Conservation (phyloP, 2,888 invertebrate genomes). For the Nomada ferruginata region DNA sequence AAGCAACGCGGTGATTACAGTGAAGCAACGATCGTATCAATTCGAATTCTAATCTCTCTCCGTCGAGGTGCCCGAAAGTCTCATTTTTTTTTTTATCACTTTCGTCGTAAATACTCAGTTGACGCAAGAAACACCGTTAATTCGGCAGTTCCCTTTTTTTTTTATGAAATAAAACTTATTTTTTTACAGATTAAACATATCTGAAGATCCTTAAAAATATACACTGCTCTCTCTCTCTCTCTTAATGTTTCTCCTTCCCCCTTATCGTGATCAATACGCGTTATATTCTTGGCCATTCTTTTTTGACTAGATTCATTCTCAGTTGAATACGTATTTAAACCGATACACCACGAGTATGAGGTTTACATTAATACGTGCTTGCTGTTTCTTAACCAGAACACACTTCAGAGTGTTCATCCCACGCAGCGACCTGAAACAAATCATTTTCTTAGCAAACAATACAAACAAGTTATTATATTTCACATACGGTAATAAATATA, state of each 20-base stretch:
- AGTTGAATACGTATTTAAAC: conserved; percentile 65
- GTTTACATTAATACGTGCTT: conserved; percentile 27
- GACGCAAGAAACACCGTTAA: conserved; percentile 27
- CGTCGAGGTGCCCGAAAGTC: conserved; percentile 9
- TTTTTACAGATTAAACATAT: conserved; percentile 63
- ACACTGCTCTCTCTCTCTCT: conserved; percentile 55
- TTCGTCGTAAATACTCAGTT: conserved; percentile 34
- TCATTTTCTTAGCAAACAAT: conserved; percentile 9
- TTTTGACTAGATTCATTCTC: conserved; percentile 83
- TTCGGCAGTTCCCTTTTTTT: conserved; percentile 21
- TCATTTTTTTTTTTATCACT: conserved; percentile 9
- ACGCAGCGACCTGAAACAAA: conserved; percentile 89
- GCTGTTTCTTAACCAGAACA: conserved; percentile 88
- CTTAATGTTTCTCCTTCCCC: conserved; percentile 45
- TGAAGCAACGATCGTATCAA: conserved; percentile 59
- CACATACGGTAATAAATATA: background rate
- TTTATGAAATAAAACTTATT: conserved; percentile 58
- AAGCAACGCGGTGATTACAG: conserved; percentile 62
- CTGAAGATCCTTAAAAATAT: conserved; percentile 69
- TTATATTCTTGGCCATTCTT: conserved; percentile 68
- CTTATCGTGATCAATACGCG: conserved; percentile 56
- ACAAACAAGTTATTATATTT: background rate
- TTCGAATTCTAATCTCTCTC: conserved; percentile 25
- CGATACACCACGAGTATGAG: conserved; percentile 39
- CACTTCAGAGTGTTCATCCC: conserved; percentile 95